Evolutionary conservation across 2,888 invertebrate genomes (phyloP), one percentile per base, ranked within the genome.

Genomic region (Pogonocherus hispidulus): DNA sequence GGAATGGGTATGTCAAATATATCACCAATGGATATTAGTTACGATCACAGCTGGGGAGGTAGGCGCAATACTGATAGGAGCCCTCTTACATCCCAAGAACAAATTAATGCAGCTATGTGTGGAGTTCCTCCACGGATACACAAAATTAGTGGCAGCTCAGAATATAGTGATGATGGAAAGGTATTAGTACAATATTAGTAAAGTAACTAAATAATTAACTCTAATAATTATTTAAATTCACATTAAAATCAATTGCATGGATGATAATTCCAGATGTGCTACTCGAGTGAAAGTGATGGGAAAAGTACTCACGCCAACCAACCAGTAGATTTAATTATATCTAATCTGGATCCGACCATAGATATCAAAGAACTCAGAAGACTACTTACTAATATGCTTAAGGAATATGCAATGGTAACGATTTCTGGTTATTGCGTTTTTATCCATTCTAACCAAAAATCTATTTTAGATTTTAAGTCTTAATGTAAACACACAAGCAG

Each of bases 321-420:
- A 72, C 79, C 80, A 35, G 79, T 81, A 8, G 90, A 91, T 80
- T 85, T 91, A 55, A 87, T 89, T 72, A 90, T 93, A 32, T 90
- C 91, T 11, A 93, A 93, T 84, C 85, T 93, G 72, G 93, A 93
- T 84, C 90, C 91, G 76, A 90, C 88, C 71, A 90, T 92, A 75
- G 90, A 91, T 79, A 86, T 89, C 0, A 88, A 89, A 70, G 91
- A 92, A 76, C 89, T 93, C 86, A 89, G 89, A 79, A 89, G 88
- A 72, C 87, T 91, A 70, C 86, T 93, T 14, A 86, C 87, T 52
- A 87, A 88, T 23, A 87, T 91, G 70, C 90, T 93, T 77, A 88
- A 89, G 79, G 90, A 92, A 78, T 90, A 90, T 79, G 89, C 90
- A 3, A 88, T 88, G 88, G 91, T 91, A 83, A 84, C 18, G 18